A percentile compares a stretch with the other conserved stretches of the same genome.
These are phyloP conservation scores for Aethes cnicana DNA, from an alignment of 2,888 invertebrate genomes.

Conservation along the genomic window DNA sequence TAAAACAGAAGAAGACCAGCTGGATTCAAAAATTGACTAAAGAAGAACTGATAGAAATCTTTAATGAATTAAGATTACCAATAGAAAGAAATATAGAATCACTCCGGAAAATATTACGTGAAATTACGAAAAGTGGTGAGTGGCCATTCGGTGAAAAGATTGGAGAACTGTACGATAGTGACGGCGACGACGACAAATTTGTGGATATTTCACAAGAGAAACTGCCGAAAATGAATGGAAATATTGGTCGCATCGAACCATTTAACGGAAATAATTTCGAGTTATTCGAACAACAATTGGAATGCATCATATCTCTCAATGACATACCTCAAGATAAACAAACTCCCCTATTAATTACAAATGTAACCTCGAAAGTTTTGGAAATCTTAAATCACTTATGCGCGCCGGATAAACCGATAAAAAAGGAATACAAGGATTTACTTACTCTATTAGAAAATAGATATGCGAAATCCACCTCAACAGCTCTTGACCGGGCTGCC, in stretches of 20 bases:
- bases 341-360: slow-evolving; percentile 7
- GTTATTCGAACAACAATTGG: slow-evolving; percentile 19
- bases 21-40: background rate
- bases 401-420: slow-evolving; percentile 3
- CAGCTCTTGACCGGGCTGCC: slow-evolving; percentile 2
- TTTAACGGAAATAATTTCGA: slow-evolving; percentile 12
- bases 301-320: slow-evolving; percentile 1
- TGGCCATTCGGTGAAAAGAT: background rate
- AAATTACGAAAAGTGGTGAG: background rate
- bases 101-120: background rate
- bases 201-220: too few relatives aligned
- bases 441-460: background rate
- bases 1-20: background rate
- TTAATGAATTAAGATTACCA: background rate
- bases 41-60: background rate
- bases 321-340: slow-evolving; percentile 4
- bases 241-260: too few relatives aligned
- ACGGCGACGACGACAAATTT: too few relatives aligned
- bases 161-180: too few relatives aligned
- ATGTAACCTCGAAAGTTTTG: slow-evolving; percentile 1
- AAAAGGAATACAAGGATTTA: background rate
- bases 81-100: background rate
- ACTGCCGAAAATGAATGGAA: too few relatives aligned
- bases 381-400: slow-evolving; percentile 3
- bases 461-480: background rate